Conservation (phyloP, 2,113 vertebrate genomes). For the Nycticryphes semicollaris region DNA sequence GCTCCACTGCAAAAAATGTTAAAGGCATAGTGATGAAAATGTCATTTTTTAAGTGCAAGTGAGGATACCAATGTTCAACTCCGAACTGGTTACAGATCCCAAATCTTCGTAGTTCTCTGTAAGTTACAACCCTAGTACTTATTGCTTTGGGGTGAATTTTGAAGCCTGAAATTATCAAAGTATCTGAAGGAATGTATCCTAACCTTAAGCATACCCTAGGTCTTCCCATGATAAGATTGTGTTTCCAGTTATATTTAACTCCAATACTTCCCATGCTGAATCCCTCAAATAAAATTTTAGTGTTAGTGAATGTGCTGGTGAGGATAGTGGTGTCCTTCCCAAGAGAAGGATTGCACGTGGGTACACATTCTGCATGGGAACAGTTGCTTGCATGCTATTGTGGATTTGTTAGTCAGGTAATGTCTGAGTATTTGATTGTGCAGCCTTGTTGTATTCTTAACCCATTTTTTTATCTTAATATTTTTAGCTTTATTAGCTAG, state of each 20-base stretch:
- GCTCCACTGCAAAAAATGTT: constrained; percentile 19
- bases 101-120: not conserved
- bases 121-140: not conserved
- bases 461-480: not conserved
- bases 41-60: not conserved
- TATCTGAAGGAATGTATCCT: not conserved
- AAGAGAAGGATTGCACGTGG: not conserved
- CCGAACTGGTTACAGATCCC: not conserved
- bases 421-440: not conserved
- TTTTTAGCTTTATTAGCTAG: not conserved
- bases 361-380: not conserved
- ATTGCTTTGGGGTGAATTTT: not conserved
- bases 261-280: not conserved
- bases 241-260: not conserved
- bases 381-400: not conserved
- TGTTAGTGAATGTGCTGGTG: not conserved
- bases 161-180: not conserved
- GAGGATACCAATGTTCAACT: not conserved
- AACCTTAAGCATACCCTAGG: not conserved
- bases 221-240: not conserved
- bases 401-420: not conserved
- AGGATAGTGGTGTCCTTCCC: not conserved
- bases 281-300: not conserved
- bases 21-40: not conserved
- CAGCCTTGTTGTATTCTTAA: not conserved